Base-by-base conservation (phyloP, 2,888 invertebrate species). In the Leucoma salicis region DNA sequence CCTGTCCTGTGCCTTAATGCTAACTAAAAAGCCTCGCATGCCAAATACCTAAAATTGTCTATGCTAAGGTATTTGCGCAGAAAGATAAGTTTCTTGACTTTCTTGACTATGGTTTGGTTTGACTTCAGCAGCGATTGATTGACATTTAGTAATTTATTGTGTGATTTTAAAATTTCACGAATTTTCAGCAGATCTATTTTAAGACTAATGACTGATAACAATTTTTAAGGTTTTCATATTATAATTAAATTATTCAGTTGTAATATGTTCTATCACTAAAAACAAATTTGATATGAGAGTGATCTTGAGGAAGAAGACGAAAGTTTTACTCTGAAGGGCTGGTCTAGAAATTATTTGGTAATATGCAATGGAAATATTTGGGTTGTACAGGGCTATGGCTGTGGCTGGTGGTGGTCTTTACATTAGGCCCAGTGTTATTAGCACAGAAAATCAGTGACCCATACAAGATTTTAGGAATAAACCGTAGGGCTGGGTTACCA, bases 381-480 rank as follows among this genome's bases (percentile, higher is more conserved):
- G 68, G 74, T 53, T 78, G 74, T 79, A 78, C 70, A 67, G 76
- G 77, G 71, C 76, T 70, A 67, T 84, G 84, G 79, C 54, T 84
- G 63, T 79, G 71, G 67, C 67, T 63, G 46, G 43, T 79, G 48
- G 49, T 82, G 49, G 57, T 72, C 39, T 42, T 77, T 35, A 56
- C 70, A 14, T 54, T 81, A 35, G 72, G 71, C 40, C 66, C 75
- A 29, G 44, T 82, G 39, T 59, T 74, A 12, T 49, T 64, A 7
- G 76, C 82, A n/a, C 87, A 87, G 66, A 86, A 91, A 53, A 87
- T 92, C 68, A 91, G 92, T 81, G 94, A 97, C 90, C 97, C 97
- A 4, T 97, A 97, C 80, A 92, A 94, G 80, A 94, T 95, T 69
- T 90, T 98, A 46, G 96, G 96, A 5, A 90, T 98, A 32, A 91